Percentiles rank a stretch among this genome's conserved stretches.
These are phyloP conservation scores for Cantharis rustica DNA, from an alignment of 2,888 invertebrate genomes.

Conservation along the genomic window DNA sequence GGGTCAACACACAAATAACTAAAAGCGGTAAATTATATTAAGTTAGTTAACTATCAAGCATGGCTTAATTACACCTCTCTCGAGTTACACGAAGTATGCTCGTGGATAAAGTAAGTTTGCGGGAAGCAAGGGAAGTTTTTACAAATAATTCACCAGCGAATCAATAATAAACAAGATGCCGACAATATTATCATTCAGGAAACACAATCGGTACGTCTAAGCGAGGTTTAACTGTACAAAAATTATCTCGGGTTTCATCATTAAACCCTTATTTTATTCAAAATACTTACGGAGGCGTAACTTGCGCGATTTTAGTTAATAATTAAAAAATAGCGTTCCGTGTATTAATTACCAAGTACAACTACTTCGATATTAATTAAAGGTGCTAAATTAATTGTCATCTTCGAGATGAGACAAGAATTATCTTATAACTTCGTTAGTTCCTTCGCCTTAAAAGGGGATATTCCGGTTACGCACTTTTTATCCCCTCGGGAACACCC, in stretches of 20 bases:
- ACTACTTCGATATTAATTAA: neutral
- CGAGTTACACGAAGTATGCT: neutral
- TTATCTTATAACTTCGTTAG: neutral
- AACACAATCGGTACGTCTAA: neutral
- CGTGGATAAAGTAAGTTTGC: neutral
- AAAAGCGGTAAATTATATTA: neutral
- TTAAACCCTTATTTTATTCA: neutral
- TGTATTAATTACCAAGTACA: neutral
- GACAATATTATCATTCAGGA: neutral
- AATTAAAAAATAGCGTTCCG: neutral
- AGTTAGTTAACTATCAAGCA: neutral
- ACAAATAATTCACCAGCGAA: neutral
- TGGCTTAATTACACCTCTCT: neutral
- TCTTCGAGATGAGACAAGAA: neutral
- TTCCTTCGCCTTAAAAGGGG: neutral
- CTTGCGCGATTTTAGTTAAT: neutral
- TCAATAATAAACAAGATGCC: neutral
- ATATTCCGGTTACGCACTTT: neutral
- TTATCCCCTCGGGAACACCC: neutral
- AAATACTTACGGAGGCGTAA: neutral
- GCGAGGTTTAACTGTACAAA: neutral
- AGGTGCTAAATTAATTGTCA: neutral
- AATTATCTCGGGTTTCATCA: neutral
- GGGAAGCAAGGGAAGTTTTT: neutral
- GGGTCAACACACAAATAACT: neutral